A percentile compares a stretch with the other conserved stretches of the same genome.
phyloP scores from a whole-genome alignment of 2,797 vertebrate species.

The Apogon hyalosoma region DNA sequence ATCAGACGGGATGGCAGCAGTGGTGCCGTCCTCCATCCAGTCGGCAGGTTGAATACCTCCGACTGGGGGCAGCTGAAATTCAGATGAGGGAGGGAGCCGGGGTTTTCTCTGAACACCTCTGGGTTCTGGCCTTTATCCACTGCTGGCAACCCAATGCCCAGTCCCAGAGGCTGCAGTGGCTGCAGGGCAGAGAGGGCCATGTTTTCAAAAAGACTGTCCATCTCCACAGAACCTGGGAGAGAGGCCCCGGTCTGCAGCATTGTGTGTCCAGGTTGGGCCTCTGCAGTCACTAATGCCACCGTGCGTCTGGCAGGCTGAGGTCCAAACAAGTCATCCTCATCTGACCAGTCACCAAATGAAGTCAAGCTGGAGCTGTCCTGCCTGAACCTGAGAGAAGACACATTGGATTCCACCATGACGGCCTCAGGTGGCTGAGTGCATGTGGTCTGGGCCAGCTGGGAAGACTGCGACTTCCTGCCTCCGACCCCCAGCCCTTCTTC shows the following conservation, averaged over 20 bases:
- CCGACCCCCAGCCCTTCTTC: constrained; percentile 71
- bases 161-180: constrained; percentile 86
- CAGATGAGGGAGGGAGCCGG: constrained; percentile 69
- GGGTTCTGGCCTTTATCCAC: constrained; percentile 86
- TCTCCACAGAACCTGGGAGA: constrained; percentile 93
- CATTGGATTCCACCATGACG: constrained; percentile 74
- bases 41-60: constrained; percentile 87
- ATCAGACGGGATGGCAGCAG: constrained; percentile 84
- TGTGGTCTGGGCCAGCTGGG: constrained; percentile 73
- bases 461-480: constrained; percentile 80
- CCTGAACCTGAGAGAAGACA: constrained; percentile 72
- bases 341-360: constrained; percentile 92
- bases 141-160: constrained; percentile 89
- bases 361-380: constrained; percentile 89
- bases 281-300: constrained; percentile 83
- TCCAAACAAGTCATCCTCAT: constrained; percentile 92
- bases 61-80: constrained; percentile 91
- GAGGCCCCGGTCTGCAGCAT: constrained; percentile 78
- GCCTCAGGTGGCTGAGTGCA: constrained; percentile 70
- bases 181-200: constrained; percentile 84
- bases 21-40: constrained; percentile 89
- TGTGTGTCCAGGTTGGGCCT: constrained; percentile 73
- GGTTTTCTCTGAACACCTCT: constrained; percentile 69
- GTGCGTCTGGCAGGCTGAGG: constrained; percentile 84
- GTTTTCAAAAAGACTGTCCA: constrained; percentile 83